Percentiles rank a stretch among this genome's conserved stretches.
Evolutionary conservation across 1,140 invertebrate species (phyloP).

Genomic region (Drosophila navojoa): DNA sequence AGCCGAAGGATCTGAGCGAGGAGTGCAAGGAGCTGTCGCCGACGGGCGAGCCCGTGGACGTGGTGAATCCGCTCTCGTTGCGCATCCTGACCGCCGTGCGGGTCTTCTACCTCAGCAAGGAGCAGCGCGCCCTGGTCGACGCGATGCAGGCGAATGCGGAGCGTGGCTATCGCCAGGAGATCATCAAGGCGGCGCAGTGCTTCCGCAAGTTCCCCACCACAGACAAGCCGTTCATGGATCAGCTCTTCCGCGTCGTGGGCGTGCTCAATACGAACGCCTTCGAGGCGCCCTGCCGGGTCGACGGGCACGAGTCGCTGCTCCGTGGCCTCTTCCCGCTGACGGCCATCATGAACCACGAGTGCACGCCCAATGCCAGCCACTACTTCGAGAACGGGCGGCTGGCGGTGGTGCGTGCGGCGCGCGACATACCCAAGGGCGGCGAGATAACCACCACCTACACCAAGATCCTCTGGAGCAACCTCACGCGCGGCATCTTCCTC

Average conservation of each 20-base stretch:
- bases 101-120: conserved; percentile 85
- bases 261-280: conserved; percentile 91
- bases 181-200: conserved; percentile 86
- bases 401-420: conserved; percentile 87
- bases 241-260: conserved; percentile 84
- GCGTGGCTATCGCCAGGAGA: conserved; percentile 86
- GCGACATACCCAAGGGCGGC: conserved; percentile 87
- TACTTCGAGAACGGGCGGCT: conserved; percentile 86
- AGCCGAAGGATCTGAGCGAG: conserved; percentile 83
- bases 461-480: conserved; percentile 89
- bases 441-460: conserved; percentile 91
- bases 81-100: conserved; percentile 86
- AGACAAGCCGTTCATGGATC: conserved; percentile 76
- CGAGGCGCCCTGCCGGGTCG: conserved; percentile 86
- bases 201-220: conserved; percentile 85
- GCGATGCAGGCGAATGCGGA: conserved; percentile 86
- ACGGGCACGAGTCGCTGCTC: conserved; percentile 85
- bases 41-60: conserved; percentile 33
- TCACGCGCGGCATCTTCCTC: conserved; percentile 87
- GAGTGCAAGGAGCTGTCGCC: not conserved
- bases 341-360: conserved; percentile 90
- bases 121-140: conserved; percentile 85
- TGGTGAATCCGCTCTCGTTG: conserved; percentile 85
- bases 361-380: conserved; percentile 90
- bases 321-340: conserved; percentile 90